These are phyloP conservation scores for Periphyllus acericola DNA, from an alignment of 2,888 invertebrate species.

Conservation along the genomic window DNA sequence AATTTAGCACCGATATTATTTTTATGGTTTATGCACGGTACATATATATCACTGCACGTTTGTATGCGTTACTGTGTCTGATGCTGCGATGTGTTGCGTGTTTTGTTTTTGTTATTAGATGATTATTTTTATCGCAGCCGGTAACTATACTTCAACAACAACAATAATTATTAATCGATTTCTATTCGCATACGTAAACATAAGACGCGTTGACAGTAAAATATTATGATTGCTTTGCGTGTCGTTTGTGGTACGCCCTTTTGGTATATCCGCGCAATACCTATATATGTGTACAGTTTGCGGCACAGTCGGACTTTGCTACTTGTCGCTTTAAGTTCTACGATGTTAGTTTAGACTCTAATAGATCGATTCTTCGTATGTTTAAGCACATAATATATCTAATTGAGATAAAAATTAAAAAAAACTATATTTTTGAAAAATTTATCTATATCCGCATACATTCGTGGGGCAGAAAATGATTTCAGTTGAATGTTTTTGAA, in stretches of 20 bases:
- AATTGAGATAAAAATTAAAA: not conserved
- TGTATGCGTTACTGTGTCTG: not conserved
- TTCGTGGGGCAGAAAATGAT: too few relatives aligned
- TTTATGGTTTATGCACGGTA: not conserved
- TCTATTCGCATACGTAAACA: too few relatives aligned
- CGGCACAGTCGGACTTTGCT: constrained; percentile 19
- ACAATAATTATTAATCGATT: too few relatives aligned
- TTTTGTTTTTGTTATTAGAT: too few relatives aligned
- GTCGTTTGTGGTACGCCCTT: too few relatives aligned
- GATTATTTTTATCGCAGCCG: too few relatives aligned
- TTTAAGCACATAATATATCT: too few relatives aligned
- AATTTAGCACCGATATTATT: not conserved
- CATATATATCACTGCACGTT: not conserved
- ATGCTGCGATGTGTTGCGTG: not conserved
- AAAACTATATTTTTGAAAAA: not conserved
- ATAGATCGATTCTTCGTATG: constrained; percentile 9
- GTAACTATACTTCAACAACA: too few relatives aligned
- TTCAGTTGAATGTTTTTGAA: constrained; percentile 66
- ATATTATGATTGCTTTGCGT: too few relatives aligned
- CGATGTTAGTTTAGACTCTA: constrained; percentile 10
- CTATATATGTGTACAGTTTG: not conserved
- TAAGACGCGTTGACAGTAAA: too few relatives aligned
- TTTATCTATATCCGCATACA: not conserved
- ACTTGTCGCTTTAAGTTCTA: constrained; percentile 32
- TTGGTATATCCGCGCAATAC: not conserved